Evolutionary conservation across 2,888 invertebrate species (phyloP).

Genomic region (Noctua janthe): DNA sequence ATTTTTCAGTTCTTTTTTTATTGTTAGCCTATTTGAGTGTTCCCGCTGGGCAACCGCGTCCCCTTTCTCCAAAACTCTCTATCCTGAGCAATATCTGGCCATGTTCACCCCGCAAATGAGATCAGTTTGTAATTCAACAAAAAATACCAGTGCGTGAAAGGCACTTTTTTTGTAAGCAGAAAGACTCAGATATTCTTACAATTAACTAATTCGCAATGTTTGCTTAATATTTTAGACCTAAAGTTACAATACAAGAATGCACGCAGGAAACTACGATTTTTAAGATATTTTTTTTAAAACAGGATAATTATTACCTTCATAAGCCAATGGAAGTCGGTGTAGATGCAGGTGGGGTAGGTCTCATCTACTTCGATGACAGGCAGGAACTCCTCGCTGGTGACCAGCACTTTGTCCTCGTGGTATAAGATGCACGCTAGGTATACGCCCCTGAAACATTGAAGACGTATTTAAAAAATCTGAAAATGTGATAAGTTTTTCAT

Average conservation of each 20-base stretch:
- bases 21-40: too few species aligned
- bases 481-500: rapidly evolving
- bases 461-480: neutral
- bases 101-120: too few species aligned
- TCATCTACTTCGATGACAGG: conserved; percentile 99
- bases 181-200: neutral
- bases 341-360: conserved; percentile 97
- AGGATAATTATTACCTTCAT: conserved; percentile 93
- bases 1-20: neutral
- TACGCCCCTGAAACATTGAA: conserved; percentile 93
- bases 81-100: too few species aligned
- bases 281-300: neutral
- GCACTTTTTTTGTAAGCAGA: neutral
- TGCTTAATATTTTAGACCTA: neutral
- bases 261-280: neutral
- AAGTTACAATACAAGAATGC: neutral
- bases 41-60: too few species aligned
- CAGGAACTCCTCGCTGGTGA: conserved; percentile 99
- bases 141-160: neutral
- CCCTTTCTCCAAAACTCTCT: too few species aligned
- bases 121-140: neutral
- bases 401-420: conserved; percentile 98
- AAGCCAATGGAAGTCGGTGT: conserved; percentile 99
- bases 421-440: conserved; percentile 98
- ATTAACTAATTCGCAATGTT: neutral